Percentiles rank a stretch among this genome's conserved stretches.
Conservation (phyloP, 2,113 vertebrate genomes). For the Chloroceryle aenea region DNA sequence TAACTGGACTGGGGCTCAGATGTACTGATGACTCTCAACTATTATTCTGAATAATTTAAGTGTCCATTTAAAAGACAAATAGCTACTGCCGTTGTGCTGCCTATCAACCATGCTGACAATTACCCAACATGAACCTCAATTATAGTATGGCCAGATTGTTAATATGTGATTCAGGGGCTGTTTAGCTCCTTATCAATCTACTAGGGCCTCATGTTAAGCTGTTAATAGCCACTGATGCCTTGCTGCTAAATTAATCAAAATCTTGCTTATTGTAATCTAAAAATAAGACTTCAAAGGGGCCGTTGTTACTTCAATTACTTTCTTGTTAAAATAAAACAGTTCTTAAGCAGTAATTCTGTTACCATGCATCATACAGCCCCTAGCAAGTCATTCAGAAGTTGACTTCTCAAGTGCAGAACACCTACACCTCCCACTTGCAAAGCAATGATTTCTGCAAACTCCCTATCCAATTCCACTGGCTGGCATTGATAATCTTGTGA, state of each 20-base stretch:
- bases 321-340: background rate
- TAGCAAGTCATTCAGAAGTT: background rate
- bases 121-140: background rate
- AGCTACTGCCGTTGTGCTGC: background rate
- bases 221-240: constrained; percentile 39
- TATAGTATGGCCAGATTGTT: constrained; percentile 16
- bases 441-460: background rate
- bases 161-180: background rate
- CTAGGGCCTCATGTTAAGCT: constrained; percentile 10
- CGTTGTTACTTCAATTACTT: constrained; percentile 4
- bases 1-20: constrained; percentile 12
- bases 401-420: background rate
- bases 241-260: constrained; percentile 63
- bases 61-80: constrained; percentile 15
- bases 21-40: background rate
- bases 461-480: background rate
- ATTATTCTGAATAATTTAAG: constrained; percentile 29
- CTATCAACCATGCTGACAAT: background rate
- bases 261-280: constrained; percentile 58
- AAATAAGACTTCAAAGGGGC: constrained; percentile 37
- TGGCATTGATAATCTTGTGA: background rate
- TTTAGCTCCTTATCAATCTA: constrained; percentile 44
- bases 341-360: background rate
- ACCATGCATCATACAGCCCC: background rate
- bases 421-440: background rate